Evolutionary conservation across 1,140 invertebrate genomes (phyloP), one percentile per base, ranked within the genome.

Genomic region (Polyergus mexicanus): DNA sequence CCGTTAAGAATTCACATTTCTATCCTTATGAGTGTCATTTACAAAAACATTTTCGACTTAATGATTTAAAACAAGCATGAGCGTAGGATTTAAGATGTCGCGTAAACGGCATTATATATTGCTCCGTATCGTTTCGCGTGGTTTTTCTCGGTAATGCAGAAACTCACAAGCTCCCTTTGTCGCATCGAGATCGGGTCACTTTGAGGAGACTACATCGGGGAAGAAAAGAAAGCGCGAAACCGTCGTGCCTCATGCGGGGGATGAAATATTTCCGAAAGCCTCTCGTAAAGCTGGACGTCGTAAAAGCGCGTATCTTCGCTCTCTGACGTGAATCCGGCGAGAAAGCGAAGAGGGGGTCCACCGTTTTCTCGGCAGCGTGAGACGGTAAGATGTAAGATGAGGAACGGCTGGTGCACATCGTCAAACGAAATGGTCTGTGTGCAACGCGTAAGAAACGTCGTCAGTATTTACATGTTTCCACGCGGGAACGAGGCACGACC

Each of bases 281-380:
- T 88, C 87, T 91, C 88, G 68, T 91, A 91, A 92, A 92, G 91
- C 91, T 88, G 90, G 88, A 87, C 89, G 66, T 91, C 92, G 89
- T 93, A 92, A 92, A 93, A 90, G 81, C 86, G 89, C 88, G 90
- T 91, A 84, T 91, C 88, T 90, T 92, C 89, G 88, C 80, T 84
- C 69, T 41, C 11, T 56, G 69, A 54, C 35, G 62, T 58, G 41
- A 58, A 56, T 54, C 65, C 35, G 56, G 38, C 68, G 41, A 28
- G 60, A 38, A 41, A 38, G 63, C 32, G 68, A 35, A 62, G 25
- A 60, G 71, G 72, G 72, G 44, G 56, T 28, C 47, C 71, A 74
- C 41, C 58, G 63, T 51, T 66, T 22, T n/a, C 38, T 69, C 38
- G 75, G 25, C 28, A 68, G 51, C 71, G 56, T 25, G 69, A 81